Conservation (phyloP, 2,888 invertebrate species). For the Synergus laeviventris region DNA sequence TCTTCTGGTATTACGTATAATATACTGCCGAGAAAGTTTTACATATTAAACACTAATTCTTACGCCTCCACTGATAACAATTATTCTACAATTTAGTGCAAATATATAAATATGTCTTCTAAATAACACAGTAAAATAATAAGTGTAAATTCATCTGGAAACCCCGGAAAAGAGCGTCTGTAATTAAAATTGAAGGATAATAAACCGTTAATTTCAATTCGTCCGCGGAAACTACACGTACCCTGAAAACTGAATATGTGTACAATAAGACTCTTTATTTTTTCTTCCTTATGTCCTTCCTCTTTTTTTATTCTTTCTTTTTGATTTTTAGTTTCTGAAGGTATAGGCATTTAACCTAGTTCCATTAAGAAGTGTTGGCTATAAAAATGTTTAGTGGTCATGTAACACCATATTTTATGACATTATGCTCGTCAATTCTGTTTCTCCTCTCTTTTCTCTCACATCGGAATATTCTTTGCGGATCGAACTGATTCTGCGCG, state of each 20-base stretch:
- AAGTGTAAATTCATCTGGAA: too few species aligned
- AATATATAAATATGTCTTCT: too few species aligned
- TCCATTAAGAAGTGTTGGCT: slow-evolving; percentile 2
- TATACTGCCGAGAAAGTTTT: too few species aligned
- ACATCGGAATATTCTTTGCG: slow-evolving; percentile 16
- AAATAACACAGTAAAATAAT: too few species aligned
- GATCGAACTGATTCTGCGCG: slow-evolving; percentile 31
- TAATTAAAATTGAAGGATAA: too few species aligned
- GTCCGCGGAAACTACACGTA: too few species aligned
- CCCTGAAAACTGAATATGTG: neutral
- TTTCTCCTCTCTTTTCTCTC: neutral
- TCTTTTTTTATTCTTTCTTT: neutral
- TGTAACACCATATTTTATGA: slow-evolving; percentile 13
- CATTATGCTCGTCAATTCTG: slow-evolving; percentile 12
- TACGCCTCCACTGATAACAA: too few species aligned
- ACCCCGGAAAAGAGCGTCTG: too few species aligned
- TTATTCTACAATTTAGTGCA: too few species aligned
- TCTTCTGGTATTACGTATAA: neutral
- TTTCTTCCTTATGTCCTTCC: neutral
- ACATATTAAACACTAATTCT: too few species aligned
- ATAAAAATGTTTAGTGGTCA: slow-evolving; percentile 20
- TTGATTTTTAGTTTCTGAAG: neutral
- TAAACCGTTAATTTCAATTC: too few species aligned
- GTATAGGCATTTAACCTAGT: slow-evolving; percentile 24
- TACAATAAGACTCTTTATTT: neutral